phyloP scores from a whole-genome alignment of 2,797 vertebrate species.

The Meda fulgida region DNA sequence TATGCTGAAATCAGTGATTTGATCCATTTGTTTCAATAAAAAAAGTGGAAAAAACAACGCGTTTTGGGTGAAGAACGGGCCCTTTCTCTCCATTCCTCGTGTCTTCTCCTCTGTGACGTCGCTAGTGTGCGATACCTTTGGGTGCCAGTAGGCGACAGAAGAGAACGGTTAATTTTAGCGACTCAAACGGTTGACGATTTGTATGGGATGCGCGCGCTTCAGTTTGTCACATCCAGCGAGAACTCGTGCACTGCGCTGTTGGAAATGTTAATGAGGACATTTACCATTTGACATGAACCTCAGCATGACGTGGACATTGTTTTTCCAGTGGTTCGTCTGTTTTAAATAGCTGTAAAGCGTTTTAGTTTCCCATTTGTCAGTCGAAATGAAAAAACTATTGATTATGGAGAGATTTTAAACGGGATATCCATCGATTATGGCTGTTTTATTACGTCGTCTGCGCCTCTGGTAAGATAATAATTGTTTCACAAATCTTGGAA shows the following conservation, averaged over 20 bases:
- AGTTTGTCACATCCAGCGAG: slow-evolving; percentile 7
- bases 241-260: background rate
- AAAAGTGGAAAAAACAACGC: no score
- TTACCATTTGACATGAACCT: background rate
- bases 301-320: background rate
- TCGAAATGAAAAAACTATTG: background rate
- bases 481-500: background rate
- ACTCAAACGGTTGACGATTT: slow-evolving; percentile 6
- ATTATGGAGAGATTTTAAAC: background rate
- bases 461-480: slow-evolving; percentile 22
- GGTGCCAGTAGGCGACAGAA: slow-evolving; percentile 55
- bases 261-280: background rate
- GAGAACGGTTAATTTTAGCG: background rate
- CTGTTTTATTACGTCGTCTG: background rate
- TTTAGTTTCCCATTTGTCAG: background rate
- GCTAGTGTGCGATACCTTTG: slow-evolving; percentile 9
- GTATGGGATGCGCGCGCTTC: background rate
- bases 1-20: no score
- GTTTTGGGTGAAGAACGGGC: no score
- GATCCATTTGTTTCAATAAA: no score
- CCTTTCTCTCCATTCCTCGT: background rate
- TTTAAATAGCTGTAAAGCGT: background rate
- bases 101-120: background rate
- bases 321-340: background rate
- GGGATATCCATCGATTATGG: background rate